These are phyloP conservation scores for Prionchulus punctatus DNA, from an alignment of 2,888 invertebrate genomes.

Conservation along the genomic window DNA sequence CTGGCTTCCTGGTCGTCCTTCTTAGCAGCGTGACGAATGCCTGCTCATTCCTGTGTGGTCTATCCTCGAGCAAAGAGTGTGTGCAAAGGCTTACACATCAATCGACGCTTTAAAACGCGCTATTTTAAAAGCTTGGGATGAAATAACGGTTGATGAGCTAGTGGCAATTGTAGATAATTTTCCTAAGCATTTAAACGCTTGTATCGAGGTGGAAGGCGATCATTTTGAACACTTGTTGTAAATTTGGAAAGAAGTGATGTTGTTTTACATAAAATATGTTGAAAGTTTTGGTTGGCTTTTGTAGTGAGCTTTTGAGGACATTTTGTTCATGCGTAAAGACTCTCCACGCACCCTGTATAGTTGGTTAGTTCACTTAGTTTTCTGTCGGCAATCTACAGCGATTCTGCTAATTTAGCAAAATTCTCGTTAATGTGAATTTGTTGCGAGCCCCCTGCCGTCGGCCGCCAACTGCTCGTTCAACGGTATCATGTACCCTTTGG, in stretches of 20 bases:
- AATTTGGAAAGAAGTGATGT: too few species aligned
- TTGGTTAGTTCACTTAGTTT: too few species aligned
- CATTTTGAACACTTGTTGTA: too few species aligned
- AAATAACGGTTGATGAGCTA: background rate
- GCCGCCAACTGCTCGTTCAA: slow-evolving; percentile 93
- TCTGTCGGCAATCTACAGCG: slow-evolving; percentile 87
- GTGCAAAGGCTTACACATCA: background rate
- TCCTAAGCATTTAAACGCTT: background rate
- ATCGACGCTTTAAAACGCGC: background rate
- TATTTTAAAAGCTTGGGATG: background rate
- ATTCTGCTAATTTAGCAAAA: slow-evolving; percentile 93
- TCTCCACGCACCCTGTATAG: too few species aligned
- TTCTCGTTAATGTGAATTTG: slow-evolving; percentile 88
- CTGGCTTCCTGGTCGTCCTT: too few species aligned
- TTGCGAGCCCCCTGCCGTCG: slow-evolving; percentile 88
- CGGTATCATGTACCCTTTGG: slow-evolving; percentile 93
- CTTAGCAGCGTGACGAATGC: too few species aligned
- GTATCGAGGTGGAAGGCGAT: background rate
- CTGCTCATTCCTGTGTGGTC: background rate
- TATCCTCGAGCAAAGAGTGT: background rate
- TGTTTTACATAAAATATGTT: too few species aligned
- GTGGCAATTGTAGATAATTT: background rate
- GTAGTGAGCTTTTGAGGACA: too few species aligned
- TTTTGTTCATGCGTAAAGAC: too few species aligned
- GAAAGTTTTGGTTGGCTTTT: too few species aligned